Conservation (phyloP, 2,113 vertebrate genomes). For the Phalacrocorax carbo region DNA sequence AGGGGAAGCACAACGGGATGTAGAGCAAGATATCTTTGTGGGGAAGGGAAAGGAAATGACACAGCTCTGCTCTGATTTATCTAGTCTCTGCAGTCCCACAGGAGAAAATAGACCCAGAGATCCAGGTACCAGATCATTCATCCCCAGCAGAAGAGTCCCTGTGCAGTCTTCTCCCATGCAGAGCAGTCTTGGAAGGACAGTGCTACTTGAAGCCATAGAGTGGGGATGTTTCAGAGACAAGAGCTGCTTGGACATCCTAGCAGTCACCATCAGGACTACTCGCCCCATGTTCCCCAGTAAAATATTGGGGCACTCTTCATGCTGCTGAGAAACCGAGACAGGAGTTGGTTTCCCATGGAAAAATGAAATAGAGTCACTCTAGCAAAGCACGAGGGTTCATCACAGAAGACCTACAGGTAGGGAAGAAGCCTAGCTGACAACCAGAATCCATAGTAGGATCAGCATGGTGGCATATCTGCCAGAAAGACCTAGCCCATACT, state of each 20-base stretch:
- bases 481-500: neutral
- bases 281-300: rapidly evolving
- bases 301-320: neutral
- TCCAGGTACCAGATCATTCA: neutral
- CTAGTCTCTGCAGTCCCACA: neutral
- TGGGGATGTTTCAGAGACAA: neutral
- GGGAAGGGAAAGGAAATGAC: neutral
- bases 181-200: neutral
- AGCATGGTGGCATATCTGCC: rapidly evolving
- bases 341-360: neutral
- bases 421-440: neutral
- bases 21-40: neutral
- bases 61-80: neutral
- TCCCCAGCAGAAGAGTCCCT: neutral
- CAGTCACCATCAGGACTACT: neutral
- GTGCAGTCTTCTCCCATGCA: neutral
- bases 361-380: neutral
- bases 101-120: neutral
- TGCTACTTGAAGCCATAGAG: neutral
- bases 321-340: neutral
- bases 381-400: neutral
- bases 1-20: neutral
- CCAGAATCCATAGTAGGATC: neutral
- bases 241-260: neutral
- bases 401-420: neutral